Conservation (phyloP, 1,140 invertebrate genomes). For the Pissodes strobi region DNA sequence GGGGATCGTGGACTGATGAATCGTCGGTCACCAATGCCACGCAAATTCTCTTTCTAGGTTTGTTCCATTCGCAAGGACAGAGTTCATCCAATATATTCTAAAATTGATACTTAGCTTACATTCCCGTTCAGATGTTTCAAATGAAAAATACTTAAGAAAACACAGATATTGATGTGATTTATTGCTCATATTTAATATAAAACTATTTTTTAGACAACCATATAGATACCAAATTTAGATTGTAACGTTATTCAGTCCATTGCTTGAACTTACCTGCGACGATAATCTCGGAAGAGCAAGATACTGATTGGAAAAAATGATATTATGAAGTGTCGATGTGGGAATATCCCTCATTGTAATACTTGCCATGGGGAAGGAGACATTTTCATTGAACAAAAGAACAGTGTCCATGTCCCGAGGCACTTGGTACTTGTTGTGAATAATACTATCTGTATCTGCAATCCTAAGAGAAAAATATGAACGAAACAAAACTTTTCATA, state of each 20-base stretch:
- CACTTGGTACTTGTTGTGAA: slow-evolving; percentile 73
- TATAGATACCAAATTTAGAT: no score
- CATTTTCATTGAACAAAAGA: slow-evolving; percentile 90
- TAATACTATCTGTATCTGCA: slow-evolving; percentile 68
- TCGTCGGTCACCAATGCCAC: slow-evolving; percentile 83
- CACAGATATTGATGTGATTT: no score
- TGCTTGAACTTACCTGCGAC: slow-evolving; percentile 72
- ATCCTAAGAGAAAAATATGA: slow-evolving; percentile 59
- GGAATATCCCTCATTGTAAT: slow-evolving; percentile 89
- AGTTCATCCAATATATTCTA: slow-evolving; percentile 78
- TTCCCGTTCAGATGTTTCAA: no score
- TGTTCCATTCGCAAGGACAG: slow-evolving; percentile 85
- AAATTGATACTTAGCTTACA: no score
- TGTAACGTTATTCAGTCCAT: not conserved
- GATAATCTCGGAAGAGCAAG: slow-evolving; percentile 86
- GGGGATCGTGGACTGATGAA: slow-evolving; percentile 63
- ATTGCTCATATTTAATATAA: no score
- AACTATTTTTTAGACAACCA: no score
- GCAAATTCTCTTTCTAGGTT: slow-evolving; percentile 82
- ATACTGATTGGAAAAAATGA: slow-evolving; percentile 88
- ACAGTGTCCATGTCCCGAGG: slow-evolving; percentile 81
- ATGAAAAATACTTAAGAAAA: no score
- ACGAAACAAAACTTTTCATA: no score
- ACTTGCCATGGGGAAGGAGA: slow-evolving; percentile 77
- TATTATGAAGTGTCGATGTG: slow-evolving; percentile 81